These are phyloP conservation scores for Standfussiana lucernea DNA, from an alignment of 2,888 invertebrate species.

Conservation along the genomic window DNA sequence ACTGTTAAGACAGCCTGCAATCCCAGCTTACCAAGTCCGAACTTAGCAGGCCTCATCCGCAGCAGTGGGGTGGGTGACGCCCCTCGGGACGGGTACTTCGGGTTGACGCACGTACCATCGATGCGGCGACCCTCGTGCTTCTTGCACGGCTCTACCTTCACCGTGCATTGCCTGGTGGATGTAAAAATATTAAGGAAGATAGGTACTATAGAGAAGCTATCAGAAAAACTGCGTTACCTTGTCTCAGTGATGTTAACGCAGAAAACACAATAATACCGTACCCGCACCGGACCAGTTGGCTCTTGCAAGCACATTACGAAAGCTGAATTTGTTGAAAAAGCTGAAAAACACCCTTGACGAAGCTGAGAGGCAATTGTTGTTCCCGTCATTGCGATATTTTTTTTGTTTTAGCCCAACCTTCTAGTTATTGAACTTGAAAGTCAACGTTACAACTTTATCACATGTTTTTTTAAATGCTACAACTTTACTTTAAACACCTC, in stretches of 20 bases:
- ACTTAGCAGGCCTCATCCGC: constrained; percentile 70
- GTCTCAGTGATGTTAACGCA: neutral
- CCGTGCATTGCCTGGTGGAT: constrained; percentile 39
- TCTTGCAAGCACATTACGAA: no score
- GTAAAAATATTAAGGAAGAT: neutral
- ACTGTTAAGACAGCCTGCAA: neutral
- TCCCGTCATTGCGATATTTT: no score
- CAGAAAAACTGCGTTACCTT: neutral
- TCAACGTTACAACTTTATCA: no score
- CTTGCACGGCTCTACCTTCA: constrained; percentile 46
- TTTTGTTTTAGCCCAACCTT: no score
- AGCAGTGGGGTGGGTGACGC: constrained; percentile 67
- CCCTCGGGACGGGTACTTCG: constrained; percentile 72
- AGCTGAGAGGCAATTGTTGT: no score
- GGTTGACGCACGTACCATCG: constrained; percentile 66
- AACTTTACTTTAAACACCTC: no score
- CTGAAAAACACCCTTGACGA: no score
- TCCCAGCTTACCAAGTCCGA: constrained; percentile 65
- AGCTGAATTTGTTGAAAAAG: no score
- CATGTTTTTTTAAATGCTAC: no score
- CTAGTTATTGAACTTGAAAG: no score
- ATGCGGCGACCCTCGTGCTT: constrained; percentile 48
- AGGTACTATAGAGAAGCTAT: neutral
- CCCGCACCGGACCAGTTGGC: no score
- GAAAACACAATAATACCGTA: neutral